phyloP scores from a whole-genome alignment of 2,888 invertebrate species.

The Sinodicranocentrus sp. region DNA sequence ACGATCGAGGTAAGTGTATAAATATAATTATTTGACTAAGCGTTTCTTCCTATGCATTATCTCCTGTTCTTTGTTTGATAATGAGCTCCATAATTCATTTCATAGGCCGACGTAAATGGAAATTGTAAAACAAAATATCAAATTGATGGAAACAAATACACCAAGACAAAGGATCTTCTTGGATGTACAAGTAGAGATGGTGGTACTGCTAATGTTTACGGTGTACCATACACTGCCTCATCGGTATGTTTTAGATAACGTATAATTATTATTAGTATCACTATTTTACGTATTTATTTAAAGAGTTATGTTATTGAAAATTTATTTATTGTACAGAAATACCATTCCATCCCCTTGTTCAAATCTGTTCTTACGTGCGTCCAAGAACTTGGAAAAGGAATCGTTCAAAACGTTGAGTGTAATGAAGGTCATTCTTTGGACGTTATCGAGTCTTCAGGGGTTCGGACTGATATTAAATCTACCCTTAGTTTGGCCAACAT shows the following conservation, averaged over 20 bases:
- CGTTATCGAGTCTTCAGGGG: constrained; percentile 64
- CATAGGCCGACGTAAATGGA: constrained; percentile 88
- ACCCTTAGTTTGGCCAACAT: constrained; percentile 60
- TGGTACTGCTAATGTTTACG: constrained; percentile 82
- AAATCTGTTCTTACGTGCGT: constrained; percentile 70
- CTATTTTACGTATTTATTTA: not conserved
- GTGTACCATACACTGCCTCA: constrained; percentile 80
- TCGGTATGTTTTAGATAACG: constrained; percentile 82
- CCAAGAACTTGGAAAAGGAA: constrained; percentile 71
- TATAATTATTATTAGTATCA: no score
- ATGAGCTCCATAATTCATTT: constrained; percentile 7
- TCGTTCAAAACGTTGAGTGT: constrained; percentile 71
- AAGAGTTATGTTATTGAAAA: not conserved
- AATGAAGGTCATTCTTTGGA: constrained; percentile 58
- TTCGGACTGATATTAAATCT: constrained; percentile 71
- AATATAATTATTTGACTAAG: no score
- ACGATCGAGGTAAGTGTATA: constrained; percentile 78
- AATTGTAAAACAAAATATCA: constrained; percentile 88
- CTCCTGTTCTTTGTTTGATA: not conserved
- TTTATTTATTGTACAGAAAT: constrained; percentile 59
- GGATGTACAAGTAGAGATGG: constrained; percentile 87
- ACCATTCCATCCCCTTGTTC: constrained; percentile 71
- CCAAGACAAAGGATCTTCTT: constrained; percentile 83
- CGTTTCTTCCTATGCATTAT: no score
- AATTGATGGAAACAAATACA: constrained; percentile 81